These are phyloP conservation scores for Lithophane ornitopus DNA, from an alignment of 2,888 invertebrate genomes.

Conservation along the genomic window DNA sequence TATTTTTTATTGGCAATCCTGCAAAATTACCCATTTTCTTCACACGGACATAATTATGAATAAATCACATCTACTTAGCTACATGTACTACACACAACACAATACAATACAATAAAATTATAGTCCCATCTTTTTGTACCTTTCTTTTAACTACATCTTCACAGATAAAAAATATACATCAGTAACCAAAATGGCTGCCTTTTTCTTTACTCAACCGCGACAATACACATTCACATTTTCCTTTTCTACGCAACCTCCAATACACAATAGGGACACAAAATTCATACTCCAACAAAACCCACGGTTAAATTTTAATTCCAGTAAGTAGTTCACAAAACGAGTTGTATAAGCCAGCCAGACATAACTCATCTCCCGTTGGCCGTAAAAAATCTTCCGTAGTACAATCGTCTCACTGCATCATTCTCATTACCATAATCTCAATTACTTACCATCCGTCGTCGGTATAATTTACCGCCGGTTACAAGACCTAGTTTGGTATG, in stretches of 20 bases:
- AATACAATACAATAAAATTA: no score
- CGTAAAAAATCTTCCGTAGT: conserved; percentile 70
- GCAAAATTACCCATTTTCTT: background rate
- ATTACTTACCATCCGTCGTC: conserved; percentile 72
- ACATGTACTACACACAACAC: no score
- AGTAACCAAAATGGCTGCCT: conserved; percentile 21
- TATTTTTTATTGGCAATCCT: background rate
- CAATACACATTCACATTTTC: conserved; percentile 37
- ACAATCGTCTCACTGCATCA: conserved; percentile 62
- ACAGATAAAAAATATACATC: conserved; percentile 12
- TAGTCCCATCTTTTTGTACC: background rate
- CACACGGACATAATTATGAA: background rate
- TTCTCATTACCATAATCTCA: conserved; percentile 75
- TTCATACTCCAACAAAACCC: conserved; percentile 41
- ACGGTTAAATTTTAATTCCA: conserved; percentile 65
- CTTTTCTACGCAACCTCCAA: conserved; percentile 7
- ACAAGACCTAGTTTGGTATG: conserved; percentile 57
- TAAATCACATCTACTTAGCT: background rate
- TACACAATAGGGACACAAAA: conserved; percentile 42
- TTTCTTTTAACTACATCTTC: conserved; percentile 3
- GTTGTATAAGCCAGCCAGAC: conserved; percentile 54
- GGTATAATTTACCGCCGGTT: conserved; percentile 62
- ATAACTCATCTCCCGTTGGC: conserved; percentile 68
- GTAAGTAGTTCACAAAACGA: conserved; percentile 62
- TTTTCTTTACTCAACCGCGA: conserved; percentile 10